A percentile compares a stretch with the other conserved stretches of the same genome.
These are phyloP conservation scores for Gryllus longicercus DNA, from an alignment of 2,888 invertebrate species.

Conservation along the genomic window DNA sequence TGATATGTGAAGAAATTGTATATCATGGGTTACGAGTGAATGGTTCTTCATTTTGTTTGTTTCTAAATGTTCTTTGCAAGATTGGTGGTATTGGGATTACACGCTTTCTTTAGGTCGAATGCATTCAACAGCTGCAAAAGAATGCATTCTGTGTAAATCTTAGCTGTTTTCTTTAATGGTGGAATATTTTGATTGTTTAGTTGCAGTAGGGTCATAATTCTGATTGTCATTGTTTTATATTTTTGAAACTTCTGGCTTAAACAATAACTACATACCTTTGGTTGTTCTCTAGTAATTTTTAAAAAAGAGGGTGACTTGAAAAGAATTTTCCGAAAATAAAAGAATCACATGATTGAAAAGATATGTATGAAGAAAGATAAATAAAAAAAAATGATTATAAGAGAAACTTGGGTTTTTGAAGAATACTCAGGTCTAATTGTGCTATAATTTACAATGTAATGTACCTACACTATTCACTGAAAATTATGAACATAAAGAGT, in stretches of 20 bases:
- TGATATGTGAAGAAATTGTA: constrained; percentile 6
- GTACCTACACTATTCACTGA: neutral
- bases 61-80: constrained; percentile 10
- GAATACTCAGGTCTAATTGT: constrained; percentile 30
- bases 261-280: neutral
- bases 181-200: constrained; percentile 17
- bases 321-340: neutral
- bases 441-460: neutral
- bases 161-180: constrained; percentile 3
- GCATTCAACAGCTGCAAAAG: neutral
- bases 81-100: constrained; percentile 17
- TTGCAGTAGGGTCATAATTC: neutral
- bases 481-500: constrained; percentile 17
- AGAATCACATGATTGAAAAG: neutral
- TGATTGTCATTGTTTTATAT: neutral
- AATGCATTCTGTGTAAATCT: neutral
- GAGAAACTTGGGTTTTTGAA: constrained; percentile 29
- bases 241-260: neutral
- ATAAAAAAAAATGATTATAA: neutral
- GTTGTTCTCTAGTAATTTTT: neutral
- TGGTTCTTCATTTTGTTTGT: constrained; percentile 2
- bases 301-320: neutral
- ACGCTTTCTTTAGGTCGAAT: constrained; percentile 17
- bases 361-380: constrained; percentile 1
- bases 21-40: constrained; percentile 6